A percentile compares a stretch with the other conserved stretches of the same genome.
Evolutionary conservation across 2,888 invertebrate genomes (phyloP).

Genomic region (Bugulina stolonifera): DNA sequence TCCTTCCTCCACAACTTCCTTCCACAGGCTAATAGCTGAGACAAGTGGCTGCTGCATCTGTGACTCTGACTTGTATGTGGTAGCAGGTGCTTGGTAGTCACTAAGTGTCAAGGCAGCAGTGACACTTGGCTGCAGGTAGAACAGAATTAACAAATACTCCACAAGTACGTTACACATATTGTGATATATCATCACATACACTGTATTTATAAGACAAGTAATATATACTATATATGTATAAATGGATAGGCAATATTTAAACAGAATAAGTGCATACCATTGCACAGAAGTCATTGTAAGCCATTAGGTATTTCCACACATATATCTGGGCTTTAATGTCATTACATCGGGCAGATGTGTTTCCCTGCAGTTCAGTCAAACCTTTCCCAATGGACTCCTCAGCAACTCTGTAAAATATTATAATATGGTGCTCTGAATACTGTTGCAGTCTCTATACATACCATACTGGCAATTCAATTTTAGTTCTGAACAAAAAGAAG

Average conservation of each 20-base stretch:
- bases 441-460: background rate
- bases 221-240: background rate
- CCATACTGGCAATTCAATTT: background rate
- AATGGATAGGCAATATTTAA: too few relatives aligned
- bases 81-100: background rate
- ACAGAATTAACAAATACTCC: background rate
- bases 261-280: constrained; percentile 20
- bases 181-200: background rate
- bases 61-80: background rate
- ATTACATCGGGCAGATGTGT: background rate
- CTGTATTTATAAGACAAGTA: background rate
- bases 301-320: background rate
- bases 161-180: background rate
- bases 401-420: background rate
- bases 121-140: background rate
- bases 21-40: background rate
- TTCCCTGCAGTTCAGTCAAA: background rate
- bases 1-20: background rate
- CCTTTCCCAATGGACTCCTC: background rate
- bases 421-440: background rate
- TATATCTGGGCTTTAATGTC: constrained; percentile 9
- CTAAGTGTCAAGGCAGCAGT: background rate
- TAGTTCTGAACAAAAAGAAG: background rate
- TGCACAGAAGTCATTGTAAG: background rate
- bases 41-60: background rate